Percentiles rank a stretch among this genome's conserved stretches.
These are phyloP conservation scores for Apodemus agrarius DNA, from an alignment of 2,797 vertebrate species.

Conservation along the genomic window DNA sequence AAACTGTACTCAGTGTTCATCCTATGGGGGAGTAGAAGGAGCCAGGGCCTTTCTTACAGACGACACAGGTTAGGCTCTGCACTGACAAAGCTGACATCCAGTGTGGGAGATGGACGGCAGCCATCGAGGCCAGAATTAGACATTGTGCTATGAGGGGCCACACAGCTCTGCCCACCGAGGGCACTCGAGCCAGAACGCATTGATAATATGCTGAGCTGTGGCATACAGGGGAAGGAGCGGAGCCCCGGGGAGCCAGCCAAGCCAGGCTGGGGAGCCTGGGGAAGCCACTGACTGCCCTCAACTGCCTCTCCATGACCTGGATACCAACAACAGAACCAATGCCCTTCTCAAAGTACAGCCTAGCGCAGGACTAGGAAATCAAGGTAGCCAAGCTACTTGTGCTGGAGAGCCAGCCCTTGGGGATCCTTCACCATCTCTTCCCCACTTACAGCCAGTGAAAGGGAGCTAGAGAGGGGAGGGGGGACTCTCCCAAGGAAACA, in stretches of 20 bases:
- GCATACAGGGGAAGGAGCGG: not conserved
- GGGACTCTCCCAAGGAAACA: not conserved
- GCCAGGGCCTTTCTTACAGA: not conserved
- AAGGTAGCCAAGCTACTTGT: not conserved
- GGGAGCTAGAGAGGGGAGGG: not conserved
- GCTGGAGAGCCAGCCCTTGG: not conserved
- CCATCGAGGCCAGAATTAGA: not conserved
- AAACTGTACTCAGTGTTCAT: not conserved
- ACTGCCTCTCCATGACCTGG: not conserved
- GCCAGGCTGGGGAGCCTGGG: not conserved
- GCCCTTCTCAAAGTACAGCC: not conserved
- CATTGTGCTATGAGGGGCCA: not conserved
- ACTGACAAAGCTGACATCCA: not conserved
- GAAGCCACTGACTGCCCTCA: not conserved
- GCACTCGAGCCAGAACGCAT: not conserved
- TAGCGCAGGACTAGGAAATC: not conserved
- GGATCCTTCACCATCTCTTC: not conserved
- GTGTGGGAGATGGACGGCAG: not conserved
- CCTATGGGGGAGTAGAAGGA: not conserved
- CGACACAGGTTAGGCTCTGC: not conserved
- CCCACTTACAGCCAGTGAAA: not conserved
- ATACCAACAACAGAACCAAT: not conserved
- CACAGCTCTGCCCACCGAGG: not conserved
- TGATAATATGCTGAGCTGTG: not conserved
- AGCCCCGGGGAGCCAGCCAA: not conserved